Percentiles rank a stretch among this genome's conserved stretches.
Evolutionary conservation across 2,797 vertebrate species (phyloP).

Genomic region (Myripristis jacobus): DNA sequence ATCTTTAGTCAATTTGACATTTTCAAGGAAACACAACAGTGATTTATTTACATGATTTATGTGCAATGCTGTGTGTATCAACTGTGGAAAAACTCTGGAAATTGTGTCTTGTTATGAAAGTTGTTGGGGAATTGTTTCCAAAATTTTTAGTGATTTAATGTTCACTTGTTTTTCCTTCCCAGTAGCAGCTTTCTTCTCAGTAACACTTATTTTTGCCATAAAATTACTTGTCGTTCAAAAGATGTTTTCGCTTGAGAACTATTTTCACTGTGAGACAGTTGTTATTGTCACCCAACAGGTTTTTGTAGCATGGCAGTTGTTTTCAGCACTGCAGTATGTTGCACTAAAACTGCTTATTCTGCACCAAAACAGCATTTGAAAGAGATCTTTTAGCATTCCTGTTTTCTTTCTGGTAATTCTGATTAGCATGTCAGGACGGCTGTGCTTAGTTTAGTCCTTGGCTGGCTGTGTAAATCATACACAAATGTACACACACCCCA

Average conservation of each 20-base stretch:
- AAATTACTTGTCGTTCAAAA: no score
- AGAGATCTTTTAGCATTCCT: constrained; percentile 21
- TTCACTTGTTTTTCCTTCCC: no score
- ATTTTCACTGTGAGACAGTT: constrained; percentile 28
- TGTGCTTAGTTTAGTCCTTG: constrained; percentile 23
- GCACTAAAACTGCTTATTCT: constrained; percentile 44
- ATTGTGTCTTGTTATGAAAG: not conserved
- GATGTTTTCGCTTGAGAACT: constrained; percentile 1
- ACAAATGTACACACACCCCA: constrained; percentile 18
- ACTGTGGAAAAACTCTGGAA: not conserved
- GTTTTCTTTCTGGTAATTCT: constrained; percentile 25
- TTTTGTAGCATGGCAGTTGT: constrained; percentile 42
- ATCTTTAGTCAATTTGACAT: not conserved
- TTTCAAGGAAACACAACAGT: not conserved
- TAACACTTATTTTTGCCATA: no score
- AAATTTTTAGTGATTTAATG: no score
- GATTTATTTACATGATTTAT: no score
- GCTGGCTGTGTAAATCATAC: constrained; percentile 41
- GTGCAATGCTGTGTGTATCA: not conserved
- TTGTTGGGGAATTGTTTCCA: no score
- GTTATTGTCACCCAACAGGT: constrained; percentile 33
- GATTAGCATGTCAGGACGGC: constrained; percentile 16
- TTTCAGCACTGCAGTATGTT: constrained; percentile 28
- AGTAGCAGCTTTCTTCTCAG: no score
- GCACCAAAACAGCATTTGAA: constrained; percentile 16